Conservation (phyloP, 2,888 invertebrate species). For the Drosophila colorata region DNA sequence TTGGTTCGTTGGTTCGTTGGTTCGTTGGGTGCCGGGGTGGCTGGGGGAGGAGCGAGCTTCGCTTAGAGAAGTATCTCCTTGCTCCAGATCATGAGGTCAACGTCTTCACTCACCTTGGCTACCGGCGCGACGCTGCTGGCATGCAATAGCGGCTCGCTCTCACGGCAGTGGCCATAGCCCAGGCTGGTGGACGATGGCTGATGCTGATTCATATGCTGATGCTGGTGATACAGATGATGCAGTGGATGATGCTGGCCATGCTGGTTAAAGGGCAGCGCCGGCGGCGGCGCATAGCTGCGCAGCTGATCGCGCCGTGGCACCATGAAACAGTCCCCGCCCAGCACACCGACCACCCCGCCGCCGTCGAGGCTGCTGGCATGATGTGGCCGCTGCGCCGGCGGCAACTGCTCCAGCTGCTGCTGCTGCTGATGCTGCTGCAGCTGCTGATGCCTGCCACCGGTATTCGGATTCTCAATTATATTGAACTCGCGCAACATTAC, state of each 20-base stretch:
- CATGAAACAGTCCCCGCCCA: constrained; percentile 67
- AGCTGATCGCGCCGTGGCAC: constrained; percentile 65
- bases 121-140: constrained; percentile 83
- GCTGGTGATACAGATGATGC: constrained; percentile 64
- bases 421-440: constrained; percentile 56
- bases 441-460: constrained; percentile 79
- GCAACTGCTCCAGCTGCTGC: constrained; percentile 60
- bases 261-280: constrained; percentile 66
- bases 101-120: constrained; percentile 84
- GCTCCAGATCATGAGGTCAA: constrained; percentile 71
- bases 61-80: constrained; percentile 77
- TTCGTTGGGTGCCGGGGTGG: not conserved
- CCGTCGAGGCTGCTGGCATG: constrained; percentile 43
- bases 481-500: constrained; percentile 86
- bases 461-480: constrained; percentile 85
- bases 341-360: constrained; percentile 46
- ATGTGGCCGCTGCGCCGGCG: constrained; percentile 42
- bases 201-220: constrained; percentile 47
- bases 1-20: not conserved
- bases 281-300: constrained; percentile 62
- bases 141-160: constrained; percentile 85
- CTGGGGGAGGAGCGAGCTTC: not conserved
- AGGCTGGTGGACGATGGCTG: constrained; percentile 73
- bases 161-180: constrained; percentile 84
- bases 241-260: constrained; percentile 71